Evolutionary conservation across 2,797 vertebrate genomes (phyloP).

Genomic region (Falco peregrinus): DNA sequence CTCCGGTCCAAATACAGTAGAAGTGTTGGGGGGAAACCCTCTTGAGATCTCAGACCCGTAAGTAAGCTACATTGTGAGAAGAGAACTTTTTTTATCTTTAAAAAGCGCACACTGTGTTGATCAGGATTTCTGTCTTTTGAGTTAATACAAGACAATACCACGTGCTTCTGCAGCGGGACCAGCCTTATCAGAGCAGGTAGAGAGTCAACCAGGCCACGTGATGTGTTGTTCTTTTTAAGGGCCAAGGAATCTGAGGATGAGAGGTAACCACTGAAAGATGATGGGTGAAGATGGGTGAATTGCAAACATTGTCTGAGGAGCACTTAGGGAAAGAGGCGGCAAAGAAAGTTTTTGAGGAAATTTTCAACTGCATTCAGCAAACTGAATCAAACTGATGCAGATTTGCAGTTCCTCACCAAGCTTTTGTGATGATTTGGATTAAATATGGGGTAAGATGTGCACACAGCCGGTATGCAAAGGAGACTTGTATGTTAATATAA

Average conservation of each 20-base stretch:
- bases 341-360: background rate
- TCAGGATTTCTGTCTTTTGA: background rate
- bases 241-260: background rate
- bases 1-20: background rate
- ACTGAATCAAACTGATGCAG: background rate
- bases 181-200: background rate
- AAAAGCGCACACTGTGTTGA: background rate
- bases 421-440: background rate
- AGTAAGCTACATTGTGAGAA: background rate
- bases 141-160: background rate
- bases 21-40: background rate
- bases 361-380: background rate
- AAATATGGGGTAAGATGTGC: background rate
- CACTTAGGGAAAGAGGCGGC: background rate
- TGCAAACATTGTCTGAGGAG: background rate
- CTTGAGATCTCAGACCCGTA: background rate
- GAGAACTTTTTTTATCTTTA: background rate
- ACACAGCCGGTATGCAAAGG: background rate
- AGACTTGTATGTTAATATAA: background rate
- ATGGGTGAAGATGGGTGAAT: background rate
- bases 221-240: background rate
- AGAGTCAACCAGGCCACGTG: background rate
- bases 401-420: background rate
- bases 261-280: background rate
- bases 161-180: background rate